phyloP scores from a whole-genome alignment of 2,113 vertebrate species.

The Bubo bubo region DNA sequence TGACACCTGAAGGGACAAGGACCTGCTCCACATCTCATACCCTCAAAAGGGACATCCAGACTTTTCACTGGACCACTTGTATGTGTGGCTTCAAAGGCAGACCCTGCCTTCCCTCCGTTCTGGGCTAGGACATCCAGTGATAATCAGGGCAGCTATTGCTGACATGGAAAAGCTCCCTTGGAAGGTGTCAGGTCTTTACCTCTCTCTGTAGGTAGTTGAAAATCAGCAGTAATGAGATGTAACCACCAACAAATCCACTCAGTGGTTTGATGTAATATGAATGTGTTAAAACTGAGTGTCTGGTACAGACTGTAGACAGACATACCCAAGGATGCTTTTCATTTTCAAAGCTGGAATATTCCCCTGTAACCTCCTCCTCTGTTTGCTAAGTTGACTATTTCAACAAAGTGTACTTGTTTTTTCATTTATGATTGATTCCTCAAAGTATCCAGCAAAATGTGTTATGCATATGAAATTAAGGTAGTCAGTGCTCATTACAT shows the following conservation, averaged over 20 bases:
- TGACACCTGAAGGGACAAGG: not conserved
- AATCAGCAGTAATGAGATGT: not conserved
- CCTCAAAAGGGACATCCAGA: not conserved
- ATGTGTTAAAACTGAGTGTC: not conserved
- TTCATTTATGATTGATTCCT: not conserved
- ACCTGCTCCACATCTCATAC: not conserved
- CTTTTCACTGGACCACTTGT: not conserved
- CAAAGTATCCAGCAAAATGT: not conserved
- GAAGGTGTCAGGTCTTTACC: not conserved
- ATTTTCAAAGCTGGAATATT: not conserved
- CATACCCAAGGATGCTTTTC: not conserved
- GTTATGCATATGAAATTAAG: not conserved
- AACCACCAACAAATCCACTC: not conserved
- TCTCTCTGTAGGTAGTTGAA: not conserved
- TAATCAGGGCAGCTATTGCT: not conserved
- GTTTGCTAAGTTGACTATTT: not conserved
- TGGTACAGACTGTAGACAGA: not conserved
- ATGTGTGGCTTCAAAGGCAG: not conserved
- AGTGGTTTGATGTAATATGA: not conserved
- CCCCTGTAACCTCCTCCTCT: not conserved
- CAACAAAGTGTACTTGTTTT: not conserved
- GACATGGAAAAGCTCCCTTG: not conserved
- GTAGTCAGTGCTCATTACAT: not conserved
- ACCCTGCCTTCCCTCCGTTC: not conserved
- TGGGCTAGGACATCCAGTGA: not conserved